A percentile compares a stretch with the other conserved stretches of the same genome.
phyloP scores from a whole-genome alignment of 1,140 invertebrate genomes.

The Lethrus apterus region DNA sequence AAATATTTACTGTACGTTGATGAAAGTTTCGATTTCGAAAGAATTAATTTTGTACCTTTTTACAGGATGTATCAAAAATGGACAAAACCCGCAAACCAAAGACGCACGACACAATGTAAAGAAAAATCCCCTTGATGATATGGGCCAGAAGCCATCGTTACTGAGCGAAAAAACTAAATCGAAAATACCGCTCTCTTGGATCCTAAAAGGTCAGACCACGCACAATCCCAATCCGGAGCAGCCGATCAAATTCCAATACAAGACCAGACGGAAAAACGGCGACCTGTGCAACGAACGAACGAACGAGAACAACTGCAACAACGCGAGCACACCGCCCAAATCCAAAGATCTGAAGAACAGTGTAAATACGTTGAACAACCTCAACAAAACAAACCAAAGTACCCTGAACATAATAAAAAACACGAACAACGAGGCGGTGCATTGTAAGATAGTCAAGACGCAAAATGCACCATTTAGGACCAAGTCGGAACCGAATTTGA shows the following conservation, averaged over 20 bases:
- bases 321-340: background rate
- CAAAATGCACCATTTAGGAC: constrained; percentile 27
- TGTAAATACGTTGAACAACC: constrained; percentile 17
- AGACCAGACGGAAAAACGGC: constrained; percentile 29
- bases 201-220: constrained; percentile 23
- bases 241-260: constrained; percentile 39
- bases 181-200: constrained; percentile 30
- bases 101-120: no score
- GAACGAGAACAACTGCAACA: background rate
- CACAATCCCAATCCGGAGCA: constrained; percentile 32
- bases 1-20: no score
- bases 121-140: constrained; percentile 32
- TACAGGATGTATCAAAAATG: no score
- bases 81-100: no score
- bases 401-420: constrained; percentile 19
- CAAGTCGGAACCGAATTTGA: constrained; percentile 34
- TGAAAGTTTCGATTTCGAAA: no score
- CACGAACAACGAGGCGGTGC: constrained; percentile 21
- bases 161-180: constrained; percentile 22
- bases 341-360: constrained; percentile 8
- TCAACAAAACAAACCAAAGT: constrained; percentile 18
- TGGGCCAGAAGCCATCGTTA: constrained; percentile 37
- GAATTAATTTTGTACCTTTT: no score
- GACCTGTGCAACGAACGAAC: constrained; percentile 1
- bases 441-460: constrained; percentile 26